Base-by-base conservation (phyloP, 2,797 vertebrate genomes). In the Iguana delicatissima region DNA sequence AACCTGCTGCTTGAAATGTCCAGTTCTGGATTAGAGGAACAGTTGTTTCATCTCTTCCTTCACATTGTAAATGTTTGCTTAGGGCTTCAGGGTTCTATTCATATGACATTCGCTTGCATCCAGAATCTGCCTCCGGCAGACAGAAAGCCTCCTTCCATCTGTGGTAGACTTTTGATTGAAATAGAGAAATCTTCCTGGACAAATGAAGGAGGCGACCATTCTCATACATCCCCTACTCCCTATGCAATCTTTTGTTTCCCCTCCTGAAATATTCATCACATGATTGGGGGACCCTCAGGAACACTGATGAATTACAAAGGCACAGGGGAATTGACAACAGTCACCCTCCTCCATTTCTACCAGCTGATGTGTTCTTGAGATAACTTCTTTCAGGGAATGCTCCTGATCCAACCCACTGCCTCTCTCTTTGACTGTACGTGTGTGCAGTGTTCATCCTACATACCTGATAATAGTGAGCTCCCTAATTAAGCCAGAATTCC, bases 1-100 rank as follows among this genome's bases (percentile, higher is more conserved):
- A 80, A 85, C 76, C 38, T 46, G 74, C 62, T 89, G 74, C 50
- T 52, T 85, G 35, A 29, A 80, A 73, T 85, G 46, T 85, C 76
- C 67, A 57, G 76, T 80, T 12, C 35, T 80, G 50, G 22, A 55
- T 79, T 52, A 8, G 57, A 89, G 46, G 62, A 89, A 89, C 59
- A 85, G 46, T 89, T 85, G 74, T 67, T 85, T 79, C 46, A n/a
- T 55, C 74, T 80, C 82, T 77, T 74, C 62, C 76, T 80, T 89
- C 82, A 89, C 76, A 85, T 29, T 55, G 20, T 89, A 84, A 55
- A 85, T 80, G 46, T 80, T 80, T 90, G 69, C 50, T 55, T 46
- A 32, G 64, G 62, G 29, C 35, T 79, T 52, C 76, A 24, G 6
- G 26, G 46, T 83, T 50, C 80, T 26, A 12, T 79, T 35, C 83